phyloP scores from a whole-genome alignment of 2,797 vertebrate genomes.

The Phoxinus dragarum region DNA sequence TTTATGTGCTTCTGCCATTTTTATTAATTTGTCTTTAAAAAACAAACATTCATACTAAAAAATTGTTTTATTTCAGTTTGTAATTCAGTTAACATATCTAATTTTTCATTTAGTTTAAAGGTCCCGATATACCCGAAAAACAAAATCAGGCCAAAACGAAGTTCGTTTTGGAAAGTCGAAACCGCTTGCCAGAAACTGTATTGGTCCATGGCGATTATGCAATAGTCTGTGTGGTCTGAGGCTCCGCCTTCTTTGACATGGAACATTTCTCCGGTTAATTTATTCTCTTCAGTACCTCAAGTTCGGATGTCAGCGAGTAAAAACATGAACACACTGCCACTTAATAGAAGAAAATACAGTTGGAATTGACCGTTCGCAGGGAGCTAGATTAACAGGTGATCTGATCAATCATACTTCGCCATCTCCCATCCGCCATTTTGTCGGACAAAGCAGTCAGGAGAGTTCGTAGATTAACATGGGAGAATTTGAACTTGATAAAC shows the following conservation, averaged over 20 bases:
- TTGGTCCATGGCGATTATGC: background rate
- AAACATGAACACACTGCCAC: too few species aligned
- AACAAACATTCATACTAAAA: background rate
- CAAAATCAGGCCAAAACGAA: background rate
- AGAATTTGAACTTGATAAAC: too few species aligned
- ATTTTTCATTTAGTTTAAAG: background rate
- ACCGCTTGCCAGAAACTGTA: background rate
- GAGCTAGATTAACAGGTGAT: too few species aligned
- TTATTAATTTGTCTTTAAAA: background rate
- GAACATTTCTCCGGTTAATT: background rate
- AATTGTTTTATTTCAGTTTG: background rate
- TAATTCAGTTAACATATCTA: background rate
- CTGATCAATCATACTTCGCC: too few species aligned
- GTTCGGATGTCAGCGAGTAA: too few species aligned
- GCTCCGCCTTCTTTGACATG: background rate
- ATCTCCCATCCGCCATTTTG: too few species aligned
- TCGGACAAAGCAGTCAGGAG: too few species aligned
- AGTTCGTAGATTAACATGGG: too few species aligned
- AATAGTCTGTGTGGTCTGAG: background rate
- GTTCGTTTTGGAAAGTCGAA: background rate
- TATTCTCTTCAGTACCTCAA: background rate
- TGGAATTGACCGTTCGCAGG: background rate
- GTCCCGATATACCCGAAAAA: background rate
- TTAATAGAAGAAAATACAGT: background rate
- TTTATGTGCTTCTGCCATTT: background rate